Conservation (phyloP, 2,797 vertebrate genomes). For the Rhinophrynus dorsalis region DNA sequence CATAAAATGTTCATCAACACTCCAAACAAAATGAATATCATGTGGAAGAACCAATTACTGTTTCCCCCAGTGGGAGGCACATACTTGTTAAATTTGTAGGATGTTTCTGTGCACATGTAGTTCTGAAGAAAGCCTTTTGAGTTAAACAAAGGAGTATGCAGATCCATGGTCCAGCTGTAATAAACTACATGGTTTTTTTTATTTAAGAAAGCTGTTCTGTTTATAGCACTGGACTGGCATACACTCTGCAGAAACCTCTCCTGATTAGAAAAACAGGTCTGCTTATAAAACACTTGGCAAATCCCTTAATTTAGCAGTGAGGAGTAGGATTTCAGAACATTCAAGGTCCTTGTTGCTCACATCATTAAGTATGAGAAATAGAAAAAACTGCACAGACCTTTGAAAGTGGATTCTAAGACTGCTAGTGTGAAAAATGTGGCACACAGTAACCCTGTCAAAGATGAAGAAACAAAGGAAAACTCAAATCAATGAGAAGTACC, state of each 20-base stretch:
- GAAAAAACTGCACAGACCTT: not conserved
- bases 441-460: not conserved
- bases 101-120: not conserved
- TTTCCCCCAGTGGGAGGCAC: not conserved
- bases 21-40: not conserved
- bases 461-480: not conserved
- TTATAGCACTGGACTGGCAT: not conserved
- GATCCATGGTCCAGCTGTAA: not conserved
- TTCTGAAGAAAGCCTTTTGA: not conserved
- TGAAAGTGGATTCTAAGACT: not conserved
- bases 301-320: not conserved
- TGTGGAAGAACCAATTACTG: not conserved
- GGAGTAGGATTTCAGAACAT: constrained; percentile 6
- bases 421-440: not conserved
- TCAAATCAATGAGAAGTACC: not conserved
- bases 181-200: not conserved
- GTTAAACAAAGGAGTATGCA: not conserved
- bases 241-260: constrained; percentile 1
- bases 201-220: not conserved
- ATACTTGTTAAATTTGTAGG: constrained; percentile 2
- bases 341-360: not conserved
- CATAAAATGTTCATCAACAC: not conserved
- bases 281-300: constrained; percentile 2
- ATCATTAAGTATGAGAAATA: not conserved
- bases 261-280: constrained; percentile 3